Percentiles rank a stretch among this genome's conserved stretches.
Evolutionary conservation across 1,140 invertebrate genomes (phyloP).

Genomic region (Eueides isabella): DNA sequence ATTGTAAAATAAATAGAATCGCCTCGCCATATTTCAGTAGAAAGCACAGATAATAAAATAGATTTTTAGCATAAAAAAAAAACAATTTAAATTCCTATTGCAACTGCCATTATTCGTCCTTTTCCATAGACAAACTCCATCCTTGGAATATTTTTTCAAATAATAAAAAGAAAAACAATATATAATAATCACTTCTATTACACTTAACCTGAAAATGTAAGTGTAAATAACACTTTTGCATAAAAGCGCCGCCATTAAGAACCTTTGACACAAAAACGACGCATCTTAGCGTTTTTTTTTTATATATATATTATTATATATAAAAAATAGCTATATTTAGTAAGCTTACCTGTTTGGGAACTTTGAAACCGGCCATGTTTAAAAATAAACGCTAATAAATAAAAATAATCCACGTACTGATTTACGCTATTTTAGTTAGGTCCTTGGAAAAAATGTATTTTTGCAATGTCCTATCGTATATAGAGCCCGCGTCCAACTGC

Average conservation of each 20-base stretch:
- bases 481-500: conserved; percentile 47
- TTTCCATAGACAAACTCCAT: conserved; percentile 26
- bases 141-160: conserved; percentile 3
- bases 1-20: neutral
- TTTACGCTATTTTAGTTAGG: conserved; percentile 49
- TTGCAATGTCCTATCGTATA: conserved; percentile 46
- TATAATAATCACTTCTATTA: neutral
- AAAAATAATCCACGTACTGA: conserved; percentile 35
- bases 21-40: conserved; percentile 1
- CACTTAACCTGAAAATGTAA: conserved; percentile 3
- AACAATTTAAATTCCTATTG: neutral
- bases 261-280: conserved; percentile 37
- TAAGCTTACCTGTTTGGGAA: conserved; percentile 43
- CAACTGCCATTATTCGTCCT: conserved; percentile 39
- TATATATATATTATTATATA: conserved; percentile 34
- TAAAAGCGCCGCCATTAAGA: neutral
- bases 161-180: neutral
- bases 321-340: conserved; percentile 37
- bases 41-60: neutral
- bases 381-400: conserved; percentile 15
- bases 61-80: neutral
- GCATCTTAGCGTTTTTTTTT: conserved; percentile 37
- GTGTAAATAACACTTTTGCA: neutral
- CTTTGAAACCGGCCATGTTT: conserved; percentile 46
- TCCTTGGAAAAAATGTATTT: conserved; percentile 47